Base-by-base conservation (phyloP, 2,888 invertebrate species). In the Loripinus fragilis region DNA sequence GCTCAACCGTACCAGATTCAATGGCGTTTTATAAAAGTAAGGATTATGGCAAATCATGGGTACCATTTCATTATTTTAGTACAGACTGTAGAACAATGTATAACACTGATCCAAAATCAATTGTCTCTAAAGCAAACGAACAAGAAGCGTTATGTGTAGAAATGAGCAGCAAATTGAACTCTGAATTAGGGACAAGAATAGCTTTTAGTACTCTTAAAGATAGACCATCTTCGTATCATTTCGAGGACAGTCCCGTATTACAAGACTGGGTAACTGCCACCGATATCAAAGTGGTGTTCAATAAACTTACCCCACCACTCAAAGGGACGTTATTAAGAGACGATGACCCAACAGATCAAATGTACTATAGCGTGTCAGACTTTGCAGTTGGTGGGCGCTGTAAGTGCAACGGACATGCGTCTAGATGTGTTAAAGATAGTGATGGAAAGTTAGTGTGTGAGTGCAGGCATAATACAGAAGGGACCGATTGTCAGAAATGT, bases 351-450 rank as follows among this genome's bases (percentile, higher is more conserved):
- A 85, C 87, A 23, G 91, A 91, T 55, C 88, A 90, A 72, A 90
- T 88, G 79, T 93, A 91, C 85, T 92, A 92, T 83, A 97, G 99
- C 45, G 97, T 99, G 81, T 94, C 98, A 17, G 99, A 99, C 94
- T 97, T 99, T 93, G 97, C 98, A 52, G 98, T 99, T 82, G 99
- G 99, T 80, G 99, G 99, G 64, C 96, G 99, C 55, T 99, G 99
- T 95, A 99, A 99, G 95, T 99, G 99, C 94, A 99, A 99, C 94
- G 99, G 99, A 64, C 99, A 99, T 94, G 99, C 98, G 78, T 97
- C 98, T 84, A 95, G 97, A 86, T 99, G 99, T 94, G 87, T 93
- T 68, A 85, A 85, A 74, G 92, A 90, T 72, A 77, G 86, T 25
- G 90, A 90, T 45, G 92, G 91, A 77, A 95, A 96, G 94, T 95